phyloP scores from a whole-genome alignment of 2,113 vertebrate genomes.

The Pimephales promelas region DNA sequence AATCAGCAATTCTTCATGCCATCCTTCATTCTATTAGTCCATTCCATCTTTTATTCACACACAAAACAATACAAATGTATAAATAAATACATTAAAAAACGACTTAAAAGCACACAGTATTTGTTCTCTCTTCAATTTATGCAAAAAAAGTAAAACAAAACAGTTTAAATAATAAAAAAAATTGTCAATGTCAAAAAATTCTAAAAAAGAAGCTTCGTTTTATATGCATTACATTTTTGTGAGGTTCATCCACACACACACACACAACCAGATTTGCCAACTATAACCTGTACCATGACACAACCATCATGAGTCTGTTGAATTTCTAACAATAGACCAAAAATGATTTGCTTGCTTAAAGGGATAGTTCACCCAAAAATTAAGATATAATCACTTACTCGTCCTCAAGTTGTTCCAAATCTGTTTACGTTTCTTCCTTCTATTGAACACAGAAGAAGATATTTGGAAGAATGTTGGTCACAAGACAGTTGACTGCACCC shows the following conservation, averaged over 20 bases:
- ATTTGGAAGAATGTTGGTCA: too few species aligned
- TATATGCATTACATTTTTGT: too few species aligned
- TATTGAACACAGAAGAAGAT: too few species aligned
- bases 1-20: not conserved
- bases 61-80: not conserved
- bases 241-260: not conserved
- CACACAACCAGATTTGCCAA: not conserved
- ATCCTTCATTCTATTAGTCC: not conserved
- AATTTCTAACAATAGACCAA: not conserved
- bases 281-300: not conserved
- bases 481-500: too few species aligned
- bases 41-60: not conserved
- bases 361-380: too few species aligned
- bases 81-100: not conserved
- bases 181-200: too few species aligned
- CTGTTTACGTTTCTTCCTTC: too few species aligned
- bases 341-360: not conserved
- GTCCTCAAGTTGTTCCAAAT: too few species aligned
- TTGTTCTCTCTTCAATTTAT: not conserved
- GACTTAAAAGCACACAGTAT: not conserved
- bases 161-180: too few species aligned
- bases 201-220: too few species aligned
- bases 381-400: too few species aligned
- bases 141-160: not conserved
- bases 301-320: too few species aligned